Conservation (phyloP, 2,888 invertebrate species). For the Sphecodes monilicornis region DNA sequence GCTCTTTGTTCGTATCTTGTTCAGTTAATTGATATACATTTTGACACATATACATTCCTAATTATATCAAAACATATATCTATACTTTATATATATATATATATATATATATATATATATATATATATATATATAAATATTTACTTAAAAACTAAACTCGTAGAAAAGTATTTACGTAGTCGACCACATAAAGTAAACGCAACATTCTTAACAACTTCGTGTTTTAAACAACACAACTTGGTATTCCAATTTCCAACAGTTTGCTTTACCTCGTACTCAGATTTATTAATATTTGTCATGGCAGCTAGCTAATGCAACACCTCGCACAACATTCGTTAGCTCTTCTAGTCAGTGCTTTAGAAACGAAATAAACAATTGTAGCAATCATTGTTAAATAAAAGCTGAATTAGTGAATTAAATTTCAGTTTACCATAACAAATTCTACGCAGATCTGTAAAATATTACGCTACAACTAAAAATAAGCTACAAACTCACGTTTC, state of each 20-base stretch:
- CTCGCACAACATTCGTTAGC: conserved; percentile 26
- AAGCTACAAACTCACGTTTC: conserved; percentile 22
- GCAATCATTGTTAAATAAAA: conserved; percentile 47
- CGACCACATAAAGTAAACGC: conserved; percentile 29
- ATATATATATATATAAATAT: neutral
- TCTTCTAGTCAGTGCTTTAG: conserved; percentile 49
- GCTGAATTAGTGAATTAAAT: conserved; percentile 55
- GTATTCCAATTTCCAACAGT: conserved; percentile 7
- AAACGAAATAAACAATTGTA: conserved; percentile 14
- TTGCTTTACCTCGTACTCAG: conserved; percentile 42
- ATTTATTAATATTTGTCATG: conserved; percentile 69
- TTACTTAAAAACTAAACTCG: neutral
- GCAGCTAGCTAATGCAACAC: conserved; percentile 44
- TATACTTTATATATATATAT: neutral
- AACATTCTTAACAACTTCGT: conserved; percentile 2
- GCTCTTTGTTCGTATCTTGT: conserved; percentile 10
- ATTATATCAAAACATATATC: conserved; percentile 4
- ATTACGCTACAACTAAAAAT: conserved; percentile 48
- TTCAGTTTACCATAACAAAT: conserved; percentile 49
- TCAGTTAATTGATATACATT: conserved; percentile 34
- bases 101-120: neutral
- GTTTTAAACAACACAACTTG: conserved; percentile 31
- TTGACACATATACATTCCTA: neutral
- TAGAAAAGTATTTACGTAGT: neutral
- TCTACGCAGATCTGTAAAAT: conserved; percentile 68